These are phyloP conservation scores for Diaphora mendica DNA, from an alignment of 2,888 invertebrate species.

Conservation along the genomic window DNA sequence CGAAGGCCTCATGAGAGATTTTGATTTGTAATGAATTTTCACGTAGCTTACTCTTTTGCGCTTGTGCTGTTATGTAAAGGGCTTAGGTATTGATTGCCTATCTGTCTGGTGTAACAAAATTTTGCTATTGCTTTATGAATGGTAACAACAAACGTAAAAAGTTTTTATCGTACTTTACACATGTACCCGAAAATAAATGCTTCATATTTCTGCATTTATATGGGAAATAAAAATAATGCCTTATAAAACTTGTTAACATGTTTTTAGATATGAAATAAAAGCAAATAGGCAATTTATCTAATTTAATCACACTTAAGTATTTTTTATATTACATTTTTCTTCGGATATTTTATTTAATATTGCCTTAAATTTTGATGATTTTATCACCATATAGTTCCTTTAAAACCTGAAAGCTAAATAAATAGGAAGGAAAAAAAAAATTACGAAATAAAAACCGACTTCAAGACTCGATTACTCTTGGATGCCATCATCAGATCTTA, in stretches of 20 bases:
- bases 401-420: neutral
- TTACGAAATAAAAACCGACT: too few relatives aligned
- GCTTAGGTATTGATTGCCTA: neutral
- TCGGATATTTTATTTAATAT: neutral
- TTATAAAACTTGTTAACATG: neutral
- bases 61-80: neutral
- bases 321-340: neutral
- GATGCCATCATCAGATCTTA: too few relatives aligned
- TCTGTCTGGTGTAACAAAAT: neutral
- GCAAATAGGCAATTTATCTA: neutral
- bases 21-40: neutral
- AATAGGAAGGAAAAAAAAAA: neutral
- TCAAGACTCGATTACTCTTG: too few relatives aligned
- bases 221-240: neutral
- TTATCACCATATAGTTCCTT: neutral
- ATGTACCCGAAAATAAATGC: neutral
- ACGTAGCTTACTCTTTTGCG: neutral
- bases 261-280: neutral
- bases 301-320: neutral
- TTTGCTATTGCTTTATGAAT: neutral
- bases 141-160: neutral
- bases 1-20: too few relatives aligned
- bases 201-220: neutral
- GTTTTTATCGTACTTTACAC: neutral
- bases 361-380: neutral